These are phyloP conservation scores for Archips crataeganus DNA, from an alignment of 2,888 invertebrate genomes.

Conservation along the genomic window DNA sequence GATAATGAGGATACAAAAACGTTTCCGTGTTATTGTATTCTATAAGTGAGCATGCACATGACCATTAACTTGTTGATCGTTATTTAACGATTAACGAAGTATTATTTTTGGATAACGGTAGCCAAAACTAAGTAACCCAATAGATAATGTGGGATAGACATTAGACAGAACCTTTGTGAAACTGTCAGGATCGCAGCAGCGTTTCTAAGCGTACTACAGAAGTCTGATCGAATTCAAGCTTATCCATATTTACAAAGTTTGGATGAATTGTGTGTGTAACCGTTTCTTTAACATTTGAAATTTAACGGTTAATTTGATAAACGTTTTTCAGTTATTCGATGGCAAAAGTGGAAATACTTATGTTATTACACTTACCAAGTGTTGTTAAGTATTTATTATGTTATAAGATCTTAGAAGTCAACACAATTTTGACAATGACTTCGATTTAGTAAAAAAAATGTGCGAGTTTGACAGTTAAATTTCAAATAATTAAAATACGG, in stretches of 20 bases:
- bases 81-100: not conserved
- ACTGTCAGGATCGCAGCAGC: slow-evolving; percentile 61
- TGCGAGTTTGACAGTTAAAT: not conserved
- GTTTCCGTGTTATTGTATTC: too few species aligned
- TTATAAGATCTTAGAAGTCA: too few species aligned
- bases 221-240: slow-evolving; percentile 79
- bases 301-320: not conserved
- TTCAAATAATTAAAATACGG: not conserved
- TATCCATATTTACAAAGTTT: slow-evolving; percentile 63
- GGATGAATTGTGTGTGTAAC: slow-evolving; percentile 56
- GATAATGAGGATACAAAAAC: not conserved
- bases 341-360: not conserved
- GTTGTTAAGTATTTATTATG: too few species aligned
- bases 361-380: too few species aligned
- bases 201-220: slow-evolving; percentile 82
- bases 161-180: slow-evolving; percentile 43
- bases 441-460: too few species aligned
- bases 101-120: not conserved
- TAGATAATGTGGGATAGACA: not conserved
- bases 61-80: too few species aligned
- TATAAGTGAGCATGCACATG: too few species aligned
- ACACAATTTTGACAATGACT: too few species aligned
- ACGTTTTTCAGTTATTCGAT: not conserved
- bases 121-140: not conserved
- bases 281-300: not conserved